These are phyloP conservation scores for Holacanthus passer DNA, from an alignment of 2,113 vertebrate genomes.

Conservation along the genomic window DNA sequence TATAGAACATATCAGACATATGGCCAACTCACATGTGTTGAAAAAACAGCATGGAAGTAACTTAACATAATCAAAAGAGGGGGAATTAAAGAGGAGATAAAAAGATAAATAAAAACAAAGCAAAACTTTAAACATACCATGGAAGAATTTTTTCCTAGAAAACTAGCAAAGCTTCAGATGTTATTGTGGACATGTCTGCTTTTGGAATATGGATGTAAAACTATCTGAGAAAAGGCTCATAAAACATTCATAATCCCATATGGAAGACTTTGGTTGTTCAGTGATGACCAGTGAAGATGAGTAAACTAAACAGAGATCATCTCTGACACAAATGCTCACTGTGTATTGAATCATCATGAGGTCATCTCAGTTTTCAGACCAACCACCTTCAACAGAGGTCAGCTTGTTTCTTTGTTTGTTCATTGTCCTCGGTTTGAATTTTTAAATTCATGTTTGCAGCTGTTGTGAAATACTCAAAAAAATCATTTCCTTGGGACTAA, in stretches of 20 bases:
- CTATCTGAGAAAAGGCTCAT: background rate
- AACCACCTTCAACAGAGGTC: background rate
- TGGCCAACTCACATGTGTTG: background rate
- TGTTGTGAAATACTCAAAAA: background rate
- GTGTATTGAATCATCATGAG: conserved; percentile 29
- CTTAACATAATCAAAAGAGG: no score
- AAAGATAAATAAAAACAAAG: background rate
- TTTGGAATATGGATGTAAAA: background rate
- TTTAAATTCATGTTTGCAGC: background rate
- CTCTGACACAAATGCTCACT: conserved; percentile 23
- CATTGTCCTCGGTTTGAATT: background rate
- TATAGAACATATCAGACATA: background rate
- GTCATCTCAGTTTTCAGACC: conserved; percentile 10
- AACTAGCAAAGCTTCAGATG: background rate
- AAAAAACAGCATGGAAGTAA: background rate
- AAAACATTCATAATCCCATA: background rate
- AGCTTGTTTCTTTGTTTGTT: background rate
- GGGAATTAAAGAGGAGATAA: background rate
- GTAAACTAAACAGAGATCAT: conserved; percentile 30
- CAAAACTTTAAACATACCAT: background rate
- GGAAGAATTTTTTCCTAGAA: background rate
- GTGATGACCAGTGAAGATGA: conserved; percentile 20
- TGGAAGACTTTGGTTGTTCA: conserved; percentile 8
- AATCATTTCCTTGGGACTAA: background rate
- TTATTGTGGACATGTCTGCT: background rate